Base-by-base conservation (phyloP, 2,113 vertebrate species). In the Oncorhynchus keta region DNA sequence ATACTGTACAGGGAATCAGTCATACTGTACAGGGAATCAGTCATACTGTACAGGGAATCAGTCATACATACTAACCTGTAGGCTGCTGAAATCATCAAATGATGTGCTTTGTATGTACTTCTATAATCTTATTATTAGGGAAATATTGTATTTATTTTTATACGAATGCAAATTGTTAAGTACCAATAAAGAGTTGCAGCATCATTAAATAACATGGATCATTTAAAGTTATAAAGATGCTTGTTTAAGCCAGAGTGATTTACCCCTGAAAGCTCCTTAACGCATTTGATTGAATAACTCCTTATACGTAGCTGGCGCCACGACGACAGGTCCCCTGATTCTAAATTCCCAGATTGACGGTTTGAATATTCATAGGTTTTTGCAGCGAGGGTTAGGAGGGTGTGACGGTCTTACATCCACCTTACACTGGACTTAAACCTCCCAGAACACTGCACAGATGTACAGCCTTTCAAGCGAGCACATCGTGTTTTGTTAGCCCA, bases 351-450 rank as follows among this genome's bases (percentile, higher is more conserved):
- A 85, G 85, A 86, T 82, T 88, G 87, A 88, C 79, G 79, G 75
- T 90, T 90, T 94, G 91, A 93, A 93, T 93, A 94, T 94, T 93
- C 89, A 92, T 93, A 90, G 67, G 64, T 4, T 55, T 55, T 64
- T 51, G 74, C 45, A 39, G 14, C 24, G 5, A 30, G 69, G 79
- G 75, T 22, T 45, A 18, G 70, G 20, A 39, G 14, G 85, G 87
- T 81, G 84, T 7, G n/a, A 79, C 86, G 82, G 84, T 85, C 86
- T 84, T 69, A 85, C 84, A 85, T 39, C 88, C 81, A 89, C 88
- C 83, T 89, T 90, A 89, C 78, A 89, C 84, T 87, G 85, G 85
- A 90, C 89, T 88, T 88, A 89, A 91, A 93, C 70, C 79, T 78
- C 73, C 62, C 77, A 82, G 89, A 92, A 88, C 84, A 89, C 64